These are phyloP conservation scores for Charanyca ferruginea DNA, from an alignment of 2,888 invertebrate species.

Conservation along the genomic window DNA sequence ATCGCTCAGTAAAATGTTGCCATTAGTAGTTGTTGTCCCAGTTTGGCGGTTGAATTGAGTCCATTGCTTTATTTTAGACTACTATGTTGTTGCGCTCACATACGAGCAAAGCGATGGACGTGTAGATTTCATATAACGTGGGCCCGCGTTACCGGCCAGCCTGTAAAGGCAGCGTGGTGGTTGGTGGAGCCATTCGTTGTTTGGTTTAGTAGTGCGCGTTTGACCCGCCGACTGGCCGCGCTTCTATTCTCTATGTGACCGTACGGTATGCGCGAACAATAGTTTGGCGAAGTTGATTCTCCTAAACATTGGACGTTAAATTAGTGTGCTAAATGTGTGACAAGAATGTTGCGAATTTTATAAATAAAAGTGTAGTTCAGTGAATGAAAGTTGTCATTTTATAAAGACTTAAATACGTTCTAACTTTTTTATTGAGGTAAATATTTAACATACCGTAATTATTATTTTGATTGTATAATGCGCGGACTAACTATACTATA, in stretches of 20 bases:
- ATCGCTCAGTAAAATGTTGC: conserved; percentile 48
- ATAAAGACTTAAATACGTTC: background rate
- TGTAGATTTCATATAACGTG: conserved; percentile 6
- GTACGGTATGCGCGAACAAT: conserved; percentile 39
- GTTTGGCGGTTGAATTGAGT: conserved; percentile 22
- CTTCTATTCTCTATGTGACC: conserved; percentile 30
- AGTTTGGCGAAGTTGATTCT: conserved; percentile 55
- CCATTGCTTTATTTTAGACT: conserved; percentile 32
- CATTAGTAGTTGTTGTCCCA: conserved; percentile 20
- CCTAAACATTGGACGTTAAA: conserved; percentile 44
- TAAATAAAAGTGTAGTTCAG: conserved; percentile 52
- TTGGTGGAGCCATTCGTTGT: conserved; percentile 47
- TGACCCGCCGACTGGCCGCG: conserved; percentile 54
- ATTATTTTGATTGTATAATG: conserved; percentile 19
- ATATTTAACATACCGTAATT: conserved; percentile 7
- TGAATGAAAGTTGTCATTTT: conserved; percentile 36
- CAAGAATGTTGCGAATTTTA: conserved; percentile 38
- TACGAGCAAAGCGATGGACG: conserved; percentile 29
- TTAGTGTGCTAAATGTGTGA: conserved; percentile 46
- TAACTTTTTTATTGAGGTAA: conserved; percentile 50
- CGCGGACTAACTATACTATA: too few species aligned
- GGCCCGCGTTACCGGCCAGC: conserved; percentile 11
- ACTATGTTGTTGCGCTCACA: background rate
- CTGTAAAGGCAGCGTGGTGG: conserved; percentile 35
- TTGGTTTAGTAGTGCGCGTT: conserved; percentile 66